Conservation (phyloP, 64 coral and sea anemone species). For the Montipora sp. region DNA sequence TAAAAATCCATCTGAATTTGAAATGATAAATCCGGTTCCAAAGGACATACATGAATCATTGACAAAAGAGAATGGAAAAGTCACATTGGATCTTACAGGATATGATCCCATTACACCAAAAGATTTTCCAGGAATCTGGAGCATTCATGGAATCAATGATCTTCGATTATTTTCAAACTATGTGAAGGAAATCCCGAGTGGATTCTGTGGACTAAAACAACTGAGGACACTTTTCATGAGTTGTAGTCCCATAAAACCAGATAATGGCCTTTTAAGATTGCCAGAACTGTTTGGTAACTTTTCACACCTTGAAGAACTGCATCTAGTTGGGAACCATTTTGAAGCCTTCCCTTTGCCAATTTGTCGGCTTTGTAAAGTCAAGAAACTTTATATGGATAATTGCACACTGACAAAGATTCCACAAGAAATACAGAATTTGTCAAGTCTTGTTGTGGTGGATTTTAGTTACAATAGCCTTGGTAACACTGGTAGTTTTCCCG, state of each 20-base stretch:
- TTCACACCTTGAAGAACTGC: conserved; percentile 55
- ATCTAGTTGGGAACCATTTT: conserved; percentile 80
- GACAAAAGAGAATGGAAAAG: conserved; percentile 33
- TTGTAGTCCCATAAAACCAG: conserved; percentile 41
- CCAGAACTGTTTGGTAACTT: conserved; percentile 63
- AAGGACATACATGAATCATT: conserved; percentile 15
- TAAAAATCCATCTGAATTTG: conserved; percentile 60
- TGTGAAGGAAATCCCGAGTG: conserved; percentile 49
- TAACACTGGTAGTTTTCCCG: conserved; percentile 35
- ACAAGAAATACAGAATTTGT: conserved; percentile 49
- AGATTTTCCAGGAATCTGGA: conserved; percentile 50
- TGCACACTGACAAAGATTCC: conserved; percentile 75
- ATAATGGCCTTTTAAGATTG: conserved; percentile 56
- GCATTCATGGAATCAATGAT: conserved; percentile 46
- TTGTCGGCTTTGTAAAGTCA: conserved; percentile 55
- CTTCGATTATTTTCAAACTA: conserved; percentile 73
- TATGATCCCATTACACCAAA: conserved; percentile 49
- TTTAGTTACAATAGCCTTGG: conserved; percentile 78
- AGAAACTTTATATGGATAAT: conserved; percentile 78
- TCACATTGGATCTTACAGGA: conserved; percentile 54
- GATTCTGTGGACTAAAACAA: conserved; percentile 42
- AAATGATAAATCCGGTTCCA: conserved; percentile 29
- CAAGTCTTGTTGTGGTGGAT: conserved; percentile 68
- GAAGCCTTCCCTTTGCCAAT: conserved; percentile 75
- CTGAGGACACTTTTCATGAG: conserved; percentile 57